These are phyloP conservation scores for Clangula hyemalis DNA, from an alignment of 2,797 vertebrate species.

Conservation along the genomic window DNA sequence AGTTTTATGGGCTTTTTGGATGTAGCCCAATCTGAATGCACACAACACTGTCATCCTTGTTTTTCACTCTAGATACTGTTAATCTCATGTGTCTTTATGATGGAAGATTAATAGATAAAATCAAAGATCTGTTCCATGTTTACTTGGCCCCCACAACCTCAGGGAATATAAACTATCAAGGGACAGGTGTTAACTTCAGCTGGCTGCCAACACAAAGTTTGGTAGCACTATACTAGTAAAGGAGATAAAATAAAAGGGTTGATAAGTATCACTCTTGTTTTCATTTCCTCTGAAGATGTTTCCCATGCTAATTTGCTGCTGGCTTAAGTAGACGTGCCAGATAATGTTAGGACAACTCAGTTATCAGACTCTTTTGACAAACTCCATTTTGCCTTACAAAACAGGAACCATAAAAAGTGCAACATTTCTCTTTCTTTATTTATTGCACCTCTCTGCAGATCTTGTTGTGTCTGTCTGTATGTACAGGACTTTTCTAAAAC, in stretches of 20 bases:
- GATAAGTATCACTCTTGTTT: background rate
- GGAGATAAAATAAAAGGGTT: background rate
- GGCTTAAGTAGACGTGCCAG: background rate
- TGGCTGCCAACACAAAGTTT: background rate
- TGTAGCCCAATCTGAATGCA: background rate
- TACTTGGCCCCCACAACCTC: background rate
- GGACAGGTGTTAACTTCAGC: background rate
- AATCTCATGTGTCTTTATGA: background rate
- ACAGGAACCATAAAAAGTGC: background rate
- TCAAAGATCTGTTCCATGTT: background rate
- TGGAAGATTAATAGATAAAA: background rate
- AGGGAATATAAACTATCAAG: background rate
- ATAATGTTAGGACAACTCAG: background rate
- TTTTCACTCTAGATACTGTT: background rate
- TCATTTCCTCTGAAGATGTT: background rate
- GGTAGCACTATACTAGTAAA: background rate
- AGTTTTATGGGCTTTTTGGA: background rate
- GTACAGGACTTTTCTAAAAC: background rate
- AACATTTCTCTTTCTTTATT: background rate
- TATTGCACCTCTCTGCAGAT: background rate
- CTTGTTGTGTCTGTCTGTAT: background rate
- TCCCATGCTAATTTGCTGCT: background rate
- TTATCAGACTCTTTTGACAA: background rate
- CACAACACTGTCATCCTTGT: background rate
- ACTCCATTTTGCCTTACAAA: background rate